A percentile compares a stretch with the other conserved stretches of the same genome.
These are phyloP conservation scores for Charadrius vociferus DNA, from an alignment of 2,113 vertebrate genomes.

Conservation along the genomic window DNA sequence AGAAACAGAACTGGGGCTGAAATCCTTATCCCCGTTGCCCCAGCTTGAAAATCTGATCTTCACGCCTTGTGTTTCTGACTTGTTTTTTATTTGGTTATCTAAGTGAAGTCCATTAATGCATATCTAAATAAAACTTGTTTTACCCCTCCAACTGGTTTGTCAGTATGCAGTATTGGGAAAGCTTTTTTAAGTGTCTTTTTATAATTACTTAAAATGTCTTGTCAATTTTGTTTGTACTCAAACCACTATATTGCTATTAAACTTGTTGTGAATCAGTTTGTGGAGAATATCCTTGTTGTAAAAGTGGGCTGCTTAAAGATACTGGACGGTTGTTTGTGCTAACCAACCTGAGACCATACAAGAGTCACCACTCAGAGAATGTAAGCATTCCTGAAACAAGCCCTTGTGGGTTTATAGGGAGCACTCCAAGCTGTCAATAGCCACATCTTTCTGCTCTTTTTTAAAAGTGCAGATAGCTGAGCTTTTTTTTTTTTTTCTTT, in stretches of 20 bases:
- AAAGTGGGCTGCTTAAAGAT: neutral
- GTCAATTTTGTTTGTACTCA: neutral
- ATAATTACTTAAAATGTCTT: neutral
- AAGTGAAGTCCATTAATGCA: neutral
- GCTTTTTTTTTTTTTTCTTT: too few species aligned
- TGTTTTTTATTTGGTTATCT: neutral
- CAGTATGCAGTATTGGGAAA: neutral
- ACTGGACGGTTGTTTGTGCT: neutral
- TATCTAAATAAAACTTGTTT: neutral
- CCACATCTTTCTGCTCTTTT: neutral
- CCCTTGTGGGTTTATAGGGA: neutral
- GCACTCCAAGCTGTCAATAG: neutral
- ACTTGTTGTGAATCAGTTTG: accelerated
- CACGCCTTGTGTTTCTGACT: neutral
- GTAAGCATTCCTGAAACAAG: neutral
- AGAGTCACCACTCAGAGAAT: neutral
- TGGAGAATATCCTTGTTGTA: neutral
- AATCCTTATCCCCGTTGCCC: neutral
- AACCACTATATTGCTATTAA: neutral
- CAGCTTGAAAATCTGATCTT: neutral
- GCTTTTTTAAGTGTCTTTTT: neutral
- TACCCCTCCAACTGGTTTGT: neutral
- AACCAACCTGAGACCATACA: neutral
- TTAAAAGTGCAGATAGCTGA: neutral
- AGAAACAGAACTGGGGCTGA: neutral